Evolutionary conservation across 2,113 vertebrate genomes (phyloP).

Genomic region (Anser brachyrhynchus): DNA sequence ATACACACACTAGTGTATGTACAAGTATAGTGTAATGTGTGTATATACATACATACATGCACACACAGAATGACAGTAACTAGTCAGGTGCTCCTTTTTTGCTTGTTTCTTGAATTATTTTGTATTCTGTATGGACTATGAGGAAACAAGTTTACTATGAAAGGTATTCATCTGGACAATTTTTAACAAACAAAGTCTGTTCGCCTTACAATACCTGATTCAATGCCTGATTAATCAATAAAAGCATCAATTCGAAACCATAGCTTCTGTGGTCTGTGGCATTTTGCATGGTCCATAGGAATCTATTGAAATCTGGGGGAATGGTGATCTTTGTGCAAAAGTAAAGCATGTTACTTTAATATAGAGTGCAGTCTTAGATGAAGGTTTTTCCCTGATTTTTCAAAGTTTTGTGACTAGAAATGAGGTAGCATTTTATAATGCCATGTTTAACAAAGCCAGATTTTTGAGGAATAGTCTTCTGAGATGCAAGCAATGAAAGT

Average conservation of each 20-base stretch:
- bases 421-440: neutral
- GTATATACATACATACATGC: neutral
- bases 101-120: constrained; percentile 36
- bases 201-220: constrained; percentile 62
- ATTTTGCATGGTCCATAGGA: constrained; percentile 58
- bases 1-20: neutral
- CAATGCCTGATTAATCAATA: constrained; percentile 57
- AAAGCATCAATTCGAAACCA: constrained; percentile 53
- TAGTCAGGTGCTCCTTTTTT: constrained; percentile 43
- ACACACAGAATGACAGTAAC: neutral
- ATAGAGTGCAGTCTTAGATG: neutral
- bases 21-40: neutral
- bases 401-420: neutral
- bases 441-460: neutral
- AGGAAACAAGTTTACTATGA: constrained; percentile 47
- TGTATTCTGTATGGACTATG: constrained; percentile 12
- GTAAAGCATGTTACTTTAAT: neutral
- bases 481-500: neutral
- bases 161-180: constrained; percentile 30
- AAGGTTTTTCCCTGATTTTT: neutral
- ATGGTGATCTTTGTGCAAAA: neutral
- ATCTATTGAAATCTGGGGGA: neutral
- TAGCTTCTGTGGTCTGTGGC: constrained; percentile 50
- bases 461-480: neutral
- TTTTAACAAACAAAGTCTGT: constrained; percentile 42